A percentile compares a stretch with the other conserved stretches of the same genome.
Conservation (phyloP, 2,797 vertebrate species). For the Rhyacichthys aspro region DNA sequence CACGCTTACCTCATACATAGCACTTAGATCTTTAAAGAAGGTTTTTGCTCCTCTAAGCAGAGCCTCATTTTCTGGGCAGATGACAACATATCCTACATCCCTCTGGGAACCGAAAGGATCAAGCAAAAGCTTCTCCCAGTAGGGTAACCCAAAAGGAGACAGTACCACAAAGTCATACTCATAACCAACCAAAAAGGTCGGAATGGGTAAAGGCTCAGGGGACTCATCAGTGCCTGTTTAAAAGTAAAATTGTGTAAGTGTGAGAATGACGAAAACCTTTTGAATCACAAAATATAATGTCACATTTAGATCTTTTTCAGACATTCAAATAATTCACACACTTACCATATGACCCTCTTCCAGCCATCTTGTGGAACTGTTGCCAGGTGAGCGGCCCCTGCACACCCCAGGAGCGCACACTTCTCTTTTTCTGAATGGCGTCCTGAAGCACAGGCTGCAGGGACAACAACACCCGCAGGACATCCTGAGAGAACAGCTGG, state of each 20-base stretch:
- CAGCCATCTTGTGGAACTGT: constrained; percentile 99
- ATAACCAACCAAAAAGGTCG: constrained; percentile 95
- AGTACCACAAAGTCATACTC: constrained; percentile 99
- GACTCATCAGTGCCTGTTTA: constrained; percentile 97
- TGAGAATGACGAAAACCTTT: background rate
- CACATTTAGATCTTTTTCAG: background rate
- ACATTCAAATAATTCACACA: background rate
- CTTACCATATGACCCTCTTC: constrained; percentile 96
- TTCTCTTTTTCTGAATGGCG: constrained; percentile 97
- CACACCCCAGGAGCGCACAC: constrained; percentile 96
- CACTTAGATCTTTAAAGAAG: constrained; percentile 96
- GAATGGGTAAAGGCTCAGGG: constrained; percentile 97
- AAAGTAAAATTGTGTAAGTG: background rate
- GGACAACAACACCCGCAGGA: constrained; percentile 94
- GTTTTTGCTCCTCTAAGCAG: constrained; percentile 91
- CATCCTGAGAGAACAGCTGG: constrained; percentile 97
- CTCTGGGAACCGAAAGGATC: constrained; percentile 97
- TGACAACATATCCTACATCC: constrained; percentile 95
- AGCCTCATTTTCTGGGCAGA: constrained; percentile 96
- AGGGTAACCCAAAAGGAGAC: constrained; percentile 96
- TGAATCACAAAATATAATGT: background rate
- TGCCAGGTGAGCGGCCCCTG: constrained; percentile 99
- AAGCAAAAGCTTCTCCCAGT: constrained; percentile 98
- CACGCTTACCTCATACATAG: constrained; percentile 91
- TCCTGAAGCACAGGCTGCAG: constrained; percentile 98